A percentile compares a stretch with the other conserved stretches of the same genome.
Evolutionary conservation across 2,113 vertebrate species (phyloP).

Genomic region (Campylorhamphus procurvoides): DNA sequence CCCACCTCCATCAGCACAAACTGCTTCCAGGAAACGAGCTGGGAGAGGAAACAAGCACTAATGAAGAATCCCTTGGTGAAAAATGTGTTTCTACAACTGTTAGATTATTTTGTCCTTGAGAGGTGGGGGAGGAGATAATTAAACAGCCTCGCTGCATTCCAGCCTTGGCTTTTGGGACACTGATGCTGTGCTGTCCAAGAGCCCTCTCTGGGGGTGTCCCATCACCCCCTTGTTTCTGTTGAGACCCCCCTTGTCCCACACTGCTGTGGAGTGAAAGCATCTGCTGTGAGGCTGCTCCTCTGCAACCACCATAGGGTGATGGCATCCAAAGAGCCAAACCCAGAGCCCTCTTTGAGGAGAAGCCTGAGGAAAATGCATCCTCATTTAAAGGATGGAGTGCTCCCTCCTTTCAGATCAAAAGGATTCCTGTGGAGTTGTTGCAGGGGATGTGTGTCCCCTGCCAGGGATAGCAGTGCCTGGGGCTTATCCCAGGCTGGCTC

Average conservation of each 20-base stretch:
- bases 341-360: background rate
- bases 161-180: background rate
- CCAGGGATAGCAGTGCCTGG: background rate
- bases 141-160: background rate
- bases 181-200: background rate
- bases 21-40: background rate
- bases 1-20: background rate
- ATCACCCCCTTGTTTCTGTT: background rate
- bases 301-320: fast-evolving
- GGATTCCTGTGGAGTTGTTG: background rate
- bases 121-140: background rate
- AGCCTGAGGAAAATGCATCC: background rate
- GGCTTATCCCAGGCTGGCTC: background rate
- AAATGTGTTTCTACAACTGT: background rate
- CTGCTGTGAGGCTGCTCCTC: background rate
- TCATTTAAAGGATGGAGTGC: background rate
- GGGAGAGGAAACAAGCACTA: background rate
- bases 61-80: background rate
- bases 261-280: background rate
- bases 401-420: background rate
- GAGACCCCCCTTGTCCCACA: fast-evolving
- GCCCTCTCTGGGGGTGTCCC: background rate
- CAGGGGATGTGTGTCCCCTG: background rate
- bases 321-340: fast-evolving
- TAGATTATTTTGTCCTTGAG: background rate